Evolutionary conservation across 2,113 vertebrate species (phyloP).

Genomic region (Nesogale talazaci): DNA sequence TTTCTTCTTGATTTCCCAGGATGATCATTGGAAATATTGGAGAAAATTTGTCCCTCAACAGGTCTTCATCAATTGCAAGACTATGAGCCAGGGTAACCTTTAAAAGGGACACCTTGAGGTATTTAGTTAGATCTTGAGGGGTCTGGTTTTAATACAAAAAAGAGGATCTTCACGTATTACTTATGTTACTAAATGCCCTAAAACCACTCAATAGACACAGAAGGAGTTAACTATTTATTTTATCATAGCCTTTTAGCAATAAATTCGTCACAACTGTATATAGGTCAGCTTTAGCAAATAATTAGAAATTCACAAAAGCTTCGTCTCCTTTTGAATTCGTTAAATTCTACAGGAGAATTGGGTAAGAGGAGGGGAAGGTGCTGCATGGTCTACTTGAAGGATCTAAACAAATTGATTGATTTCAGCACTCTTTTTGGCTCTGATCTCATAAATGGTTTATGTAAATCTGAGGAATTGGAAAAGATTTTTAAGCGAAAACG

Average conservation of each 20-base stretch:
- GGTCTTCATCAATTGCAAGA: constrained; percentile 36
- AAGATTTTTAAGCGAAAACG: constrained; percentile 16
- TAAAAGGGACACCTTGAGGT: constrained; percentile 10
- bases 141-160: constrained; percentile 26
- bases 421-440: background rate
- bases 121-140: background rate
- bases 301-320: background rate
- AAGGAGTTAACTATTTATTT: background rate
- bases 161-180: background rate
- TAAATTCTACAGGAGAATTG: background rate
- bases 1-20: constrained; percentile 75
- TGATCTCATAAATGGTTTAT: background rate
- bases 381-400: background rate
- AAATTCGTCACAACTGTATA: background rate
- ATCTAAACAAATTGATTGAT: background rate
- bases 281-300: background rate
- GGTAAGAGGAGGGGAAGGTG: background rate
- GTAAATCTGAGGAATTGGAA: background rate
- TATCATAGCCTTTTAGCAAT: background rate
- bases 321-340: constrained; percentile 38
- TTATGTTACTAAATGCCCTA: background rate
- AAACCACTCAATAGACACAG: background rate
- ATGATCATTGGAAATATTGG: constrained; percentile 68
- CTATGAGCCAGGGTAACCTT: background rate
- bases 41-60: constrained; percentile 59